Conservation (phyloP, 2,797 vertebrate genomes). For the Vultur gryphus region DNA sequence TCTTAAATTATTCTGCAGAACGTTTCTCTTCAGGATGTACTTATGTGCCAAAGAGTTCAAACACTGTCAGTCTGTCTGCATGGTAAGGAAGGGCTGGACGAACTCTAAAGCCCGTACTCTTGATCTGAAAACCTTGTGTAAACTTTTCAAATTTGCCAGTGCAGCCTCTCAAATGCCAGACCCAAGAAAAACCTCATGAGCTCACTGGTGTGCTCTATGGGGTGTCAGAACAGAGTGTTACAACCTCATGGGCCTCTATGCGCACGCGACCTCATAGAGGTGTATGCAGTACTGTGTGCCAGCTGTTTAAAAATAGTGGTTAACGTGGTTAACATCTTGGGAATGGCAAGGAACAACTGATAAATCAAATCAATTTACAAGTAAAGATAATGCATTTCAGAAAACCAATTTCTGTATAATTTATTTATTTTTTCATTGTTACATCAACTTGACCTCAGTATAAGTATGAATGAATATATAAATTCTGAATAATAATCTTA, state of each 20-base stretch:
- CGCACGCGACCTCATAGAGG: accelerated
- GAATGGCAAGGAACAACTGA: not conserved
- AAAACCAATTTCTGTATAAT: not conserved
- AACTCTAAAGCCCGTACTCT: not conserved
- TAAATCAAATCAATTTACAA: not conserved
- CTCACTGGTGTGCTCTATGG: not conserved
- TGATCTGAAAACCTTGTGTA: not conserved
- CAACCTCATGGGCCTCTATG: accelerated
- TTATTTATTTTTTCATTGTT: not conserved
- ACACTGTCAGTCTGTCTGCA: not conserved
- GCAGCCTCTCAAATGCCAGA: not conserved
- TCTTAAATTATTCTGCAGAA: not conserved
- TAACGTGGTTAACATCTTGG: not conserved
- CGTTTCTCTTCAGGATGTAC: not conserved
- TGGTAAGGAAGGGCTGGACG: not conserved
- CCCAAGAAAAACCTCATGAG: not conserved
- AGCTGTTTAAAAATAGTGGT: not conserved
- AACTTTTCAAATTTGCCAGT: not conserved
- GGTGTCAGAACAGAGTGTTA: not conserved
- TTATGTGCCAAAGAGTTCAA: not conserved
- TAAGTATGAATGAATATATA: not conserved
- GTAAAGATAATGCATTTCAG: not conserved
- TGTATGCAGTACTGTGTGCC: not conserved
- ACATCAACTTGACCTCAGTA: not conserved
- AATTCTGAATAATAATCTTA: not conserved